Base-by-base conservation (phyloP, 2,888 invertebrate species). In the Pilophorus perplexus region DNA sequence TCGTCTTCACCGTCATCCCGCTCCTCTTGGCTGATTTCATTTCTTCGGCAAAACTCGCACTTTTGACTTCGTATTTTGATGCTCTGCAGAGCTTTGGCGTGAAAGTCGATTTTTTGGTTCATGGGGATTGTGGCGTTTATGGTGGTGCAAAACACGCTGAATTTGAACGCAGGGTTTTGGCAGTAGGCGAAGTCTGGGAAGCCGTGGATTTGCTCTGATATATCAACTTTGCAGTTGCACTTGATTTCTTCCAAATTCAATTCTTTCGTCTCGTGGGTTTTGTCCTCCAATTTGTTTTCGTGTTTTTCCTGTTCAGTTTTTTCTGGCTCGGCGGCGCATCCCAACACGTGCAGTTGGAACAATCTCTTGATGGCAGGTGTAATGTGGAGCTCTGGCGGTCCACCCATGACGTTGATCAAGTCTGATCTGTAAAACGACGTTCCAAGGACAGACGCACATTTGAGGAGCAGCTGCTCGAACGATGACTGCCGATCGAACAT, bases 361-460 rank as follows among this genome's bases (percentile, higher is more conserved):
- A 84, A 74, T 70, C 81, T 78, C 74, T 80, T 80, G n/a, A 84
- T 75, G 20, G 83, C 82, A 37, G 60, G 55, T 16, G 68, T 59
- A 2, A 68, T 46, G 12, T 64, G 62, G 10, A 44, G 25, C 16
- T 76, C 72, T 66, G 80, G 77, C 52, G 81, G 80, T 74, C 83
- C 80, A 68, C 80, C 79, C 78, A 84, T 79, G 22, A 83, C 79
- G 57, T 76, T 79, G 72, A 82, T 80, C 66, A 85, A 74, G 28
- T 82, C 78, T 20, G 78, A 77, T 69, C 84, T 77, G 12, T 80
- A 79, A 66, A 85, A 78, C 3, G 80, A 74, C 40, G 79, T 77
- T 0, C 85, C 85, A 33, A 85, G 77, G 0, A 83, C 81, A 0
- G 84, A 80, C 5, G 82, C 82, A 66, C 82, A 83, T 75, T 84